Percentiles rank a stretch among this genome's conserved stretches.
phyloP scores from a whole-genome alignment of 2,888 invertebrate species.

The Caprella mutica region DNA sequence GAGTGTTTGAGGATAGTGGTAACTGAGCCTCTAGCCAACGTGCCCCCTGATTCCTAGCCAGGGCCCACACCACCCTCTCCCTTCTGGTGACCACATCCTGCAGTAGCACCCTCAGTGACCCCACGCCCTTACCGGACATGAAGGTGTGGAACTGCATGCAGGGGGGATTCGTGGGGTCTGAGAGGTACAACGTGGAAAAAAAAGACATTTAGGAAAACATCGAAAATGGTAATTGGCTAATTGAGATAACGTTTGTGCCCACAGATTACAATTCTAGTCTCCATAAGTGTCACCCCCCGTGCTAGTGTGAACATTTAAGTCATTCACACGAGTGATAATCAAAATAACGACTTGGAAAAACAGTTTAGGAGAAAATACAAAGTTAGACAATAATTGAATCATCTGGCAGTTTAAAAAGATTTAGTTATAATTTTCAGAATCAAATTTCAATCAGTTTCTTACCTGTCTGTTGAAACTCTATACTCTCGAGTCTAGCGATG shows the following conservation, averaged over 20 bases:
- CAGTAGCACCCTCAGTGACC: slow-evolving; percentile 44
- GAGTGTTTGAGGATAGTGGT: slow-evolving; percentile 29
- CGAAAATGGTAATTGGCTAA: too few species aligned
- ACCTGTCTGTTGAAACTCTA: slow-evolving; percentile 45
- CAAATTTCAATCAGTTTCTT: slow-evolving; percentile 34
- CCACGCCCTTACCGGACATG: slow-evolving; percentile 50
- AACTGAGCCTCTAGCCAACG: slow-evolving; percentile 35
- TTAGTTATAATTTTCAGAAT: not conserved
- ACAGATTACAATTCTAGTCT: too few species aligned
- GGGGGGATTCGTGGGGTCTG: slow-evolving; percentile 41
- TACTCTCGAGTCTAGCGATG: slow-evolving; percentile 47
- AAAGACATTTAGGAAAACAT: too few species aligned
- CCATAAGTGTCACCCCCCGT: too few species aligned
- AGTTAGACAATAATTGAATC: not conserved
- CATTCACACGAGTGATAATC: too few species aligned
- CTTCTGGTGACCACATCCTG: slow-evolving; percentile 41
- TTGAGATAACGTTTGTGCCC: too few species aligned
- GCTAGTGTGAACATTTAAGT: too few species aligned
- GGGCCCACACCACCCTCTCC: slow-evolving; percentile 46
- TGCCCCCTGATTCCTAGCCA: slow-evolving; percentile 50
- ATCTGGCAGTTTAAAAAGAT: not conserved
- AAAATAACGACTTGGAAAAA: too few species aligned
- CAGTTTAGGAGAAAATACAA: not conserved
- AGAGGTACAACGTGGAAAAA: not conserved
- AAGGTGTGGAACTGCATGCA: slow-evolving; percentile 51